Percentiles rank a stretch among this genome's conserved stretches.
Conservation (phyloP, 2,797 vertebrate species). For the Garrulus glandarius region DNA sequence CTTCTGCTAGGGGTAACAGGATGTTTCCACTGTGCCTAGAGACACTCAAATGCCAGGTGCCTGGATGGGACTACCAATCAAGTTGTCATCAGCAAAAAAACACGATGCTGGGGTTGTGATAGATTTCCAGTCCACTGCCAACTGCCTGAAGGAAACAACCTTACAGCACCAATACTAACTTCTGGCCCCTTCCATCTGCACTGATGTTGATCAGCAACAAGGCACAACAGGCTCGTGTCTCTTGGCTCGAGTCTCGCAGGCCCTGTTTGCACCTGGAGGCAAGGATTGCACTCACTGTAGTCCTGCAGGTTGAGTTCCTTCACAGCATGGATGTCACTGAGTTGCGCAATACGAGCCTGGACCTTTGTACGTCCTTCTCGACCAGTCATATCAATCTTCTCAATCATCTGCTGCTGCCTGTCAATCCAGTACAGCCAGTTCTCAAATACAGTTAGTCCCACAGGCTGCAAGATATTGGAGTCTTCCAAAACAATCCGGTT, state of each 20-base stretch:
- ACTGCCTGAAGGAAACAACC: neutral
- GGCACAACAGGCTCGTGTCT: neutral
- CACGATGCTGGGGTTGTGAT: neutral
- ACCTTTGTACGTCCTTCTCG: conserved; percentile 94
- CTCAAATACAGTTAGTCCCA: conserved; percentile 93
- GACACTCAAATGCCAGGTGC: neutral
- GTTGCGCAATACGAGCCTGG: conserved; percentile 91
- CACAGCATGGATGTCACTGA: conserved; percentile 96
- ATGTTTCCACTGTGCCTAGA: neutral
- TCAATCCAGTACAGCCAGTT: conserved; percentile 98
- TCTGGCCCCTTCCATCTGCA: neutral
- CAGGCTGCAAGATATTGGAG: conserved; percentile 95
- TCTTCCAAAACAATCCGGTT: conserved; percentile 94
- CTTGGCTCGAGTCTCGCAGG: neutral
- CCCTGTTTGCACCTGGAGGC: neutral
- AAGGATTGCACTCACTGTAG: conserved; percentile 82
- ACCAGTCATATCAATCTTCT: conserved; percentile 93
- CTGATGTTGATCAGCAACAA: neutral
- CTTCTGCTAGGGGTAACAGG: neutral
- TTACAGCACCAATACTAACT: neutral
- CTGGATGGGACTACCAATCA: neutral
- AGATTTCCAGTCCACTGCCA: neutral
- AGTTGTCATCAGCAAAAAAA: neutral
- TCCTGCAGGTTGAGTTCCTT: conserved; percentile 89
- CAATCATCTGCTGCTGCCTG: conserved; percentile 98